These are phyloP conservation scores for Natrix natrix DNA, from an alignment of 2,797 vertebrate species.

Conservation along the genomic window DNA sequence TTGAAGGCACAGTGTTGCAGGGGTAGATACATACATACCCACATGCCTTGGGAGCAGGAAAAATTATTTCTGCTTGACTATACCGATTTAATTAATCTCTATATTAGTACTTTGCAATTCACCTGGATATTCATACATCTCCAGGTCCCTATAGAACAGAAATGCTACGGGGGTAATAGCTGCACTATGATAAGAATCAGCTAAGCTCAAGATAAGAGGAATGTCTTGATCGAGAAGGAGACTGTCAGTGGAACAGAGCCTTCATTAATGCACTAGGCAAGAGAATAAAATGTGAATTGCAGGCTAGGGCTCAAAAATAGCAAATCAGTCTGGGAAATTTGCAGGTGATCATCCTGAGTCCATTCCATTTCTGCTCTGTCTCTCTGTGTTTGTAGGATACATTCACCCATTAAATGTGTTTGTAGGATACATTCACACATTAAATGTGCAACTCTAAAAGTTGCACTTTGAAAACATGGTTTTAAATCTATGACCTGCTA, in stretches of 20 bases:
- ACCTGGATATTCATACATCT: constrained; percentile 7
- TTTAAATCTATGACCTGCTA: not conserved
- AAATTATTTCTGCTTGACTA: constrained; percentile 8
- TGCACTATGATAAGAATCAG: constrained; percentile 9
- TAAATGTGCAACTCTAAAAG: not conserved
- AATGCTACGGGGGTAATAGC: constrained; percentile 8
- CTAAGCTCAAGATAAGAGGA: not conserved
- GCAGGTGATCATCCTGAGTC: not conserved
- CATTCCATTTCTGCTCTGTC: not conserved
- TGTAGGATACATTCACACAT: not conserved
- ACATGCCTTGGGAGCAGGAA: constrained; percentile 18
- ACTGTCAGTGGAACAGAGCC: not conserved
- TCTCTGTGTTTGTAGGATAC: not conserved
- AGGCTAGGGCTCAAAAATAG: not conserved
- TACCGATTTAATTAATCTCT: constrained; percentile 47
- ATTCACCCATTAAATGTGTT: not conserved
- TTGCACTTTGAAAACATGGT: not conserved
- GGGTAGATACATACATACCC: constrained; percentile 15
- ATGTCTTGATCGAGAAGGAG: not conserved
- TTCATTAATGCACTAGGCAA: not conserved
- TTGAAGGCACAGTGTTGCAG: constrained; percentile 16
- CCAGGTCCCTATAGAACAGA: not conserved
- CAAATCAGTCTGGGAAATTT: not conserved
- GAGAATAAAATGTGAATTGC: not conserved
- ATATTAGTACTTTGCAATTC: constrained; percentile 39